These are phyloP conservation scores for Crotalus viridis DNA, from an alignment of 2,113 vertebrate species.

Conservation along the genomic window DNA sequence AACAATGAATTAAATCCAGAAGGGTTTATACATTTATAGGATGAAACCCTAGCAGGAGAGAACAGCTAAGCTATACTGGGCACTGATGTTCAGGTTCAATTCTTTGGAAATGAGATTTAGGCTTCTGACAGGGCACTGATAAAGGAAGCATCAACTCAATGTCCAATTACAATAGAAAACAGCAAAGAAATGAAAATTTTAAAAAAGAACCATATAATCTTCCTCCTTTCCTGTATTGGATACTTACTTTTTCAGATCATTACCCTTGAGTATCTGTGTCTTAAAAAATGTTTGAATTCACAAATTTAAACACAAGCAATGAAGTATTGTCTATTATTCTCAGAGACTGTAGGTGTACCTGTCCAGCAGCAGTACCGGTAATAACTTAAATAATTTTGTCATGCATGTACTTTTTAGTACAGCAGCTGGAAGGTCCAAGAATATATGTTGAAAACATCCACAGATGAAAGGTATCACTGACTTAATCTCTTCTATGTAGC, in stretches of 20 bases:
- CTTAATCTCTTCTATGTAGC: background rate
- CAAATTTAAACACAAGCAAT: background rate
- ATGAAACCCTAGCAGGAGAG: background rate
- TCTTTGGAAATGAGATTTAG: background rate
- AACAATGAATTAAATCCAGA: background rate
- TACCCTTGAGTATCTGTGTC: background rate
- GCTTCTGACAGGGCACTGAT: background rate
- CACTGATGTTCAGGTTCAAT: background rate
- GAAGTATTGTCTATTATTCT: background rate
- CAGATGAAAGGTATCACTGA: background rate
- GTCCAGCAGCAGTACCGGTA: background rate
- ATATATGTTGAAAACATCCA: background rate
- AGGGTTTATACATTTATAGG: background rate
- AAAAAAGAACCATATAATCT: background rate
- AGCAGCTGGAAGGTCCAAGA: background rate
- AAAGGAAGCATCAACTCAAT: background rate
- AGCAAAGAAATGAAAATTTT: background rate
- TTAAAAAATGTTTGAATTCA: background rate
- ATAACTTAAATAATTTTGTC: background rate
- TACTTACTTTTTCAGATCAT: background rate
- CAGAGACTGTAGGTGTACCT: background rate
- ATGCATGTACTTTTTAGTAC: background rate
- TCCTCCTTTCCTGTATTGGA: background rate
- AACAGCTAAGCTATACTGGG: too few relatives aligned
- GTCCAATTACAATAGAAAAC: background rate